Evolutionary conservation across 1,140 invertebrate species (phyloP), one percentile per base, ranked within the genome.

Genomic region (Ostrea edulis): DNA sequence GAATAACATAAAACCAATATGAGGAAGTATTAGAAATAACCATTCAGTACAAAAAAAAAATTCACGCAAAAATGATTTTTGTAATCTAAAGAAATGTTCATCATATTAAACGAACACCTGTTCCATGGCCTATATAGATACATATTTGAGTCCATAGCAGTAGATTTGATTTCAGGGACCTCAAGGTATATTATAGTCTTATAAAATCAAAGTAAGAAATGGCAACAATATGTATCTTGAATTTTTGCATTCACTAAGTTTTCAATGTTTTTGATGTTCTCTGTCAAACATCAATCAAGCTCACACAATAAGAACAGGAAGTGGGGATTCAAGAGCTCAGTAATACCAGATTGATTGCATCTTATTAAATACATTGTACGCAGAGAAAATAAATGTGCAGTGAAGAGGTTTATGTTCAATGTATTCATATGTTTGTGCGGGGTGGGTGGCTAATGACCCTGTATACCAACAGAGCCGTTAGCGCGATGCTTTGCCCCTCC

Each of bases 381-480:
- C 68, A 71, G 68, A 25, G 25, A 71, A 71, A 71, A 71, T 29
- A 71, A 71, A 71, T 71, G 68, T 71, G 68, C 22, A 71, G 29
- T 25, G n/a, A 12, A 25, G n/a, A 25, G 29, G 68, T 71, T 71
- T 71, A 35, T 71, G 22, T 71, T 71, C 25, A 71, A 71, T 71
- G 68, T 25, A 71, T 71, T 71, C 68, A 71, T 71, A 71, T 71
- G 68, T 71, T 71, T 71, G 68, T 12, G 68, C 68, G 11, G 68
- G 68, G 68, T 71, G 68, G 68, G 68, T 71, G 68, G 68, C 29
- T 71, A 71, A 71, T 71, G 68, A 35, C 22, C 12, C 25, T 17
- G 14, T 58, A 58, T 58, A 58, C 55, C 55, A 17, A 58, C 14
- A 20, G 4, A 14, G 4, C 20, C 12, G 55, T 20, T 58, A 58